Base-by-base conservation (phyloP, 2,113 vertebrate genomes). In the Erpornis zantholeuca region DNA sequence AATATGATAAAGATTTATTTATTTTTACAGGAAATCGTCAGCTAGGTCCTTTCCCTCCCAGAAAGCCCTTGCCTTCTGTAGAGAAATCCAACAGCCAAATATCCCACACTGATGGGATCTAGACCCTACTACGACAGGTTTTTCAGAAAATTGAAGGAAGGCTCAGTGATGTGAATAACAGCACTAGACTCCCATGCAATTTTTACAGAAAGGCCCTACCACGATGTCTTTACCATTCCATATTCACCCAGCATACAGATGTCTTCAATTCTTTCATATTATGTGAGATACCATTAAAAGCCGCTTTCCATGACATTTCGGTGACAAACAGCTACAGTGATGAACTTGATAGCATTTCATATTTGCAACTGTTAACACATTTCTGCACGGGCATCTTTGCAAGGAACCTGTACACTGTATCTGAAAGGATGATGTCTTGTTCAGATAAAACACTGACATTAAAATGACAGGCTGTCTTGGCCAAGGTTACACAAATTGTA, bases 401-500 rank as follows among this genome's bases (percentile, higher is more conserved):
- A 97, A 98, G 97, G 96, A 98, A 98, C 98, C 98, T 98, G 98
- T 97, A 97, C 96, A 96, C 95, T 97, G 96, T 97, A 98, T 98
- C 97, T 98, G 97, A 98, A 97, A 97, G 98, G 98, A 98, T 98
- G 98, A 98, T 98, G 98, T 98, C 98, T 98, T 98, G 97, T 98
- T 98, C 98, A 98, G 99, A 99, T 98, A 98, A 98, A 98, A 98
- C 98, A 98, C 98, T 97, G 98, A 98, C 98, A 98, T 98, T 98
- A 98, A 98, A 98, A 98, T 99, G 99, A 99, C 98, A 98, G 98
- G 98, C 98, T 98, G 98, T 98, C 98, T 98, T 98, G 98, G 97
- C 98, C 98, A 99, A 99, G 99, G 99, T 99, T 99, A 99, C 98
- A 98, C 98, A 98, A 99, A 99, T 98, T 98, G 98, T 98, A 98